These are phyloP conservation scores for Meteorus sp. DNA, from an alignment of 1,140 invertebrate species.

Conservation along the genomic window DNA sequence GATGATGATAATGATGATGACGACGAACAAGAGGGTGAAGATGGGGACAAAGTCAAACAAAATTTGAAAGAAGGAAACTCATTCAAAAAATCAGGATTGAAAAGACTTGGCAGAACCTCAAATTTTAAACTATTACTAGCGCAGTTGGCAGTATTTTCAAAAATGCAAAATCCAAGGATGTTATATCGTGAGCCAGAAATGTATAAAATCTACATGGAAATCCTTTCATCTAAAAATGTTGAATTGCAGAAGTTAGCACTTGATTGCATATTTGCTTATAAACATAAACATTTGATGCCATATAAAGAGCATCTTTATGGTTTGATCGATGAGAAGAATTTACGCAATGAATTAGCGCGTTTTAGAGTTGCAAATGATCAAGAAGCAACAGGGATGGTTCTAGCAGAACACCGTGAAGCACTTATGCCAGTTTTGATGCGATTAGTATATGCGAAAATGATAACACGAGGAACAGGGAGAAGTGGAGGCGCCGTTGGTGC, in stretches of 20 bases:
- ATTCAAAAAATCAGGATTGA: constrained; percentile 23
- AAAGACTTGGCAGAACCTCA: constrained; percentile 50
- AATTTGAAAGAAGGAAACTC: constrained; percentile 1
- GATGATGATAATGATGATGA: constrained; percentile 35
- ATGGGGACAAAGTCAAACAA: constrained; percentile 34
- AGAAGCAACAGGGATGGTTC: constrained; percentile 62
- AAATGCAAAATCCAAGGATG: constrained; percentile 79
- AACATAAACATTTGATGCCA: constrained; percentile 72
- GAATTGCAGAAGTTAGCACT: constrained; percentile 82
- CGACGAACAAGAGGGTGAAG: constrained; percentile 32
- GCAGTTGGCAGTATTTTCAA: constrained; percentile 76
- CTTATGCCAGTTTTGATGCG: constrained; percentile 82
- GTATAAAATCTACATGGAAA: constrained; percentile 73
- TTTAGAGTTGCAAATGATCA: constrained; percentile 75
- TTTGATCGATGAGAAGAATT: constrained; percentile 83
- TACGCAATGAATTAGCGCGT: constrained; percentile 79
- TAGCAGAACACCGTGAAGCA: constrained; percentile 71
- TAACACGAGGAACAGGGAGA: constrained; percentile 69
- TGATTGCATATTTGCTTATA: constrained; percentile 84
- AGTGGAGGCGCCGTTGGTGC: constrained; percentile 74
- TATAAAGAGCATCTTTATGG: constrained; percentile 78
- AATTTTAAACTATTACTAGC: constrained; percentile 69
- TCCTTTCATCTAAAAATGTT: constrained; percentile 76
- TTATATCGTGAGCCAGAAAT: constrained; percentile 76
- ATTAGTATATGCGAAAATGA: constrained; percentile 89